Base-by-base conservation (phyloP, 2,888 invertebrate species). In the Diplazon laetatorius region DNA sequence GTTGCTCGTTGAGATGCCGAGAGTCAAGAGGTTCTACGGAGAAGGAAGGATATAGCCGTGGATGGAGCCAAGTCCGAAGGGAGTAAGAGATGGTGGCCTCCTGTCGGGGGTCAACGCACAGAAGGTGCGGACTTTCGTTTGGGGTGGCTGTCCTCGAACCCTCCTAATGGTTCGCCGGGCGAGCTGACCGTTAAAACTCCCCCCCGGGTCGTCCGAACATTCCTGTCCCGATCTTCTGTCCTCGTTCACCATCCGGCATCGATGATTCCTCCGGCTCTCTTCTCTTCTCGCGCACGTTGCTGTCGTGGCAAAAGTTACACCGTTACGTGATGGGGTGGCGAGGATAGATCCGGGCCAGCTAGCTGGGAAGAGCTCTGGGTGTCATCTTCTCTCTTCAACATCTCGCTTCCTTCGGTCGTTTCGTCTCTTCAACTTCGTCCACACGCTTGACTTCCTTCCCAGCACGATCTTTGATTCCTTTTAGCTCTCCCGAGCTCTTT, bases 181-280 rank as follows among this genome's bases (percentile, higher is more conserved):
- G 71, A 78, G 86, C 87, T 89, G 89, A 89, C 89, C 89, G 87
- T 89, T 89, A 88, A 89, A 89, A 87, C 86, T 88, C 87, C 84
- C 87, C 84, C 88, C 70, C 22, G 87, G 83, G 82, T 82, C 83
- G 80, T 82, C 80, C 81, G 70, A 62, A 76, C 80, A 76, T 63
- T 65, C 73, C 30, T 30, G n/a, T n/a, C n/a, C n/a, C n/a, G n/a
- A n/a, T n/a, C 59, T 55, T 35, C 69, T 65, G 30, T 39, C 55
- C 52, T 50, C 48, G 57, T 65, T 68, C 70, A 35, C 30, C 25
- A 22, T 12, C 65, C 60, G 18, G 16, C 52, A 16, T 25, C 35
- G 30, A 20, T 39, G 16, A 22, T 62, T 48, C 20, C 50, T n/a
- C 57, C 10, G 22, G 10, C 60, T 37, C 65, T 55, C 55, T 52